phyloP scores from a whole-genome alignment of 2,888 invertebrate genomes.

The Philereme vetulata region DNA sequence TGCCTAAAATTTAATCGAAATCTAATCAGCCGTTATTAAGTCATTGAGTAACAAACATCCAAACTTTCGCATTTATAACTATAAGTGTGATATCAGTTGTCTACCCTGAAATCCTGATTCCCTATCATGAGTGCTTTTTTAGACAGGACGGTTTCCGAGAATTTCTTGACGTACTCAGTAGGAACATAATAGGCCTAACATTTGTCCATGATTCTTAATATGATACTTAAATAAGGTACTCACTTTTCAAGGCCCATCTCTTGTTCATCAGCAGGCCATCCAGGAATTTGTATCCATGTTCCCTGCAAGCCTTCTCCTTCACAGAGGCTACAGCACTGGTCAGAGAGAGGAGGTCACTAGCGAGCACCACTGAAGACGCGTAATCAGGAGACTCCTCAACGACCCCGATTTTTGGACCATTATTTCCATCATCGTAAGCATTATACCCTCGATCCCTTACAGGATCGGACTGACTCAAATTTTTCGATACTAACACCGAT shows the following conservation, averaged over 20 bases:
- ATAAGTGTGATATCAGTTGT: no score
- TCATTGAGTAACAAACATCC: no score
- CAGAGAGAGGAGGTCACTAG: conserved; percentile 76
- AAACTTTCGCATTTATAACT: no score
- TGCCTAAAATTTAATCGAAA: no score
- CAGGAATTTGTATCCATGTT: conserved; percentile 76
- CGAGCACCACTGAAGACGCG: conserved; percentile 75
- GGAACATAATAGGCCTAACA: no score
- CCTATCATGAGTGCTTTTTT: no score
- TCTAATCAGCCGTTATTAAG: no score
- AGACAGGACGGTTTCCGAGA: no score
- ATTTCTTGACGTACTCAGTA: no score
- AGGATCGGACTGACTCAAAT: conserved; percentile 40
- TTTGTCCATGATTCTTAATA: no score
- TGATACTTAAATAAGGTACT: conserved; percentile 51
- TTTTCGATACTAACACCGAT: conserved; percentile 51
- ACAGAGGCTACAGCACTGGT: conserved; percentile 76
- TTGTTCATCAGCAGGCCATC: conserved; percentile 77
- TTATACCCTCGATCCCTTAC: conserved; percentile 43
- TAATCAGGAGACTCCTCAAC: conserved; percentile 77
- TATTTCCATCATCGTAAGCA: conserved; percentile 48
- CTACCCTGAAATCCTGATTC: no score
- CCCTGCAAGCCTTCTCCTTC: conserved; percentile 72
- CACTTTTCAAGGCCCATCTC: conserved; percentile 84
- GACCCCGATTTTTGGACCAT: conserved; percentile 53